A percentile compares a stretch with the other conserved stretches of the same genome.
These are phyloP conservation scores for Lobophora halterata DNA, from an alignment of 2,888 invertebrate genomes.

Conservation along the genomic window DNA sequence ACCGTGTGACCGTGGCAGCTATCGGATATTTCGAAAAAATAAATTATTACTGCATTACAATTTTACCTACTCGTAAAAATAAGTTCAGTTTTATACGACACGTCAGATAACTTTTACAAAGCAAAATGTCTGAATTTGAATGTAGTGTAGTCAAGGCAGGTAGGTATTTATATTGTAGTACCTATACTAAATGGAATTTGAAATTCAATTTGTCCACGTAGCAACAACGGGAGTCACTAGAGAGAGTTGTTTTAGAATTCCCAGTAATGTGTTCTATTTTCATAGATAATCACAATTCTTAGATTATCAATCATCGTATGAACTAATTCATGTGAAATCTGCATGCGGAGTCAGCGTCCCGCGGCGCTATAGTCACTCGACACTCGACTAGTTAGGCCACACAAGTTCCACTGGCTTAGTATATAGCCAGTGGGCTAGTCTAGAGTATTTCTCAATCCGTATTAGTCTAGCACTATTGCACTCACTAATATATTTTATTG, in stretches of 20 bases:
- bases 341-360: constrained; percentile 55
- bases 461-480: constrained; percentile 41
- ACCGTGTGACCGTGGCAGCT: too few species aligned
- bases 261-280: constrained; percentile 48
- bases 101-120: constrained; percentile 6
- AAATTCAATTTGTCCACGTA: constrained; percentile 14
- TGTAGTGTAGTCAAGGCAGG: constrained; percentile 3
- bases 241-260: constrained; percentile 42
- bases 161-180: neutral
- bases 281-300: constrained; percentile 50
- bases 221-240: constrained; percentile 11
- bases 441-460: constrained; percentile 50
- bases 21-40: too few species aligned
- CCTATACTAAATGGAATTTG: constrained; percentile 11
- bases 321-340: constrained; percentile 62
- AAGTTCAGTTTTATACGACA: too few species aligned
- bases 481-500: constrained; percentile 48
- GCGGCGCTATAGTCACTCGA: constrained; percentile 59
- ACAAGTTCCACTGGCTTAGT: constrained; percentile 34
- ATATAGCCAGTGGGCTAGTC: too few species aligned
- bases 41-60: too few species aligned
- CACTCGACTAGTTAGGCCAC: constrained; percentile 46
- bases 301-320: constrained; percentile 54
- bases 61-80: too few species aligned
- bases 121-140: constrained; percentile 6